A percentile compares a stretch with the other conserved stretches of the same genome.
Evolutionary conservation across 2,113 vertebrate genomes (phyloP).

Genomic region (Cichladusa arquata): DNA sequence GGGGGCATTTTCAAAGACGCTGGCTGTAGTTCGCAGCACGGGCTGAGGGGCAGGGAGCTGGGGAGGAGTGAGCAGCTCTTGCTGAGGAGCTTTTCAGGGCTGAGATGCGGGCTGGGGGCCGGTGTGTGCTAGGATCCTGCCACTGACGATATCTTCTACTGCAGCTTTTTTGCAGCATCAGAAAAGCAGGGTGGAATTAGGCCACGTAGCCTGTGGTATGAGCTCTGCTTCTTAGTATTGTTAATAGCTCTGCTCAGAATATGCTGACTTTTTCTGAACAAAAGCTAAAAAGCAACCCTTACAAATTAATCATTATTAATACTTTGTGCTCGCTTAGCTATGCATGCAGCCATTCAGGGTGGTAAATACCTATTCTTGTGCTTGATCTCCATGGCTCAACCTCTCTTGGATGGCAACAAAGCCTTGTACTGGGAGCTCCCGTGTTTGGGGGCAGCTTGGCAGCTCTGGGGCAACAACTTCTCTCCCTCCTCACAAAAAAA

Average conservation of each 20-base stretch:
- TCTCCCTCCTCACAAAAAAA: background rate
- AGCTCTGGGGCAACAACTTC: background rate
- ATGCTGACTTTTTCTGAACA: conserved; percentile 29
- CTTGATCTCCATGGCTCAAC: background rate
- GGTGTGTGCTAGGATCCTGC: background rate
- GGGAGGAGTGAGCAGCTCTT: background rate
- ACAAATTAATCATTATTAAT: conserved; percentile 34
- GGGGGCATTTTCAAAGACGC: background rate
- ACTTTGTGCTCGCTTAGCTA: background rate
- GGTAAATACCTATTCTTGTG: background rate
- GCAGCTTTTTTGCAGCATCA: conserved; percentile 20
- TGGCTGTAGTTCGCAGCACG: background rate
- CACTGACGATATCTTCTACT: background rate
- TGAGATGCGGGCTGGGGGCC: background rate
- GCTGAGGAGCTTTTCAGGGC: background rate
- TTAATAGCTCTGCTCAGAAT: conserved; percentile 11
- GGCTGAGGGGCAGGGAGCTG: background rate
- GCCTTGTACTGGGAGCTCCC: background rate
- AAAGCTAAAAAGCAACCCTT: conserved; percentile 7
- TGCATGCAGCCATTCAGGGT: background rate
- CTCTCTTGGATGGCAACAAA: background rate
- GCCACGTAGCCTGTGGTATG: conserved; percentile 14
- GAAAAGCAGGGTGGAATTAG: conserved; percentile 41
- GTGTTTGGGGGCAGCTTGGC: background rate
- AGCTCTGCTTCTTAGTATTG: conserved; percentile 18